Conservation (phyloP, 1,140 invertebrate genomes). For the Drosophila tsacasi region DNA sequence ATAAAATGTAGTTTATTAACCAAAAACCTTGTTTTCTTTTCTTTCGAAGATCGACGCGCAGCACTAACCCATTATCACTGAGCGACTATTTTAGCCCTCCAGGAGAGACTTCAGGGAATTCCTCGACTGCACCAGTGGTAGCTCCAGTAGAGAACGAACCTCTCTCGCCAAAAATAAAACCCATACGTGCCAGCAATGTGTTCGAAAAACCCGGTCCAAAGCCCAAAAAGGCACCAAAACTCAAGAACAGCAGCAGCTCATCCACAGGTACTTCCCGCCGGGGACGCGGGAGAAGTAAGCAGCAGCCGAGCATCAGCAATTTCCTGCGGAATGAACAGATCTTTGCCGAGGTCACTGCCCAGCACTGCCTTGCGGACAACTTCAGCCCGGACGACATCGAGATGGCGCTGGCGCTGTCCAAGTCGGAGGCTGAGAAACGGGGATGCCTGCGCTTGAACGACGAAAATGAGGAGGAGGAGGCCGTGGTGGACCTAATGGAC, state of each 20-base stretch:
- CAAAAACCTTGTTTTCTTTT: constrained; percentile 23
- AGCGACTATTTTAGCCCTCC: constrained; percentile 44
- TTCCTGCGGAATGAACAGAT: constrained; percentile 78
- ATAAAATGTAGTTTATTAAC: constrained; percentile 60
- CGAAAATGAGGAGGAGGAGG: constrained; percentile 26
- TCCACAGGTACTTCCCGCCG: neutral
- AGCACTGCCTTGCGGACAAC: constrained; percentile 76
- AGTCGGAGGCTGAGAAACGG: constrained; percentile 69
- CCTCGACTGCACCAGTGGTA: neutral
- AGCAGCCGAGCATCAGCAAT: constrained; percentile 72
- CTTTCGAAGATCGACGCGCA: constrained; percentile 54
- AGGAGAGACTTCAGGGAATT: constrained; percentile 1
- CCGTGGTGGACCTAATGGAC: constrained; percentile 51
- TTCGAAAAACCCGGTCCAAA: constrained; percentile 48
- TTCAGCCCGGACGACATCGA: constrained; percentile 80
- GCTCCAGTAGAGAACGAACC: neutral
- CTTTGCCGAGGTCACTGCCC: constrained; percentile 74
- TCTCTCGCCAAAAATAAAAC: constrained; percentile 41
- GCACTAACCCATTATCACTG: constrained; percentile 32
- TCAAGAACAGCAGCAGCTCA: constrained; percentile 27
- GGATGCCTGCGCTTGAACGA: constrained; percentile 35
- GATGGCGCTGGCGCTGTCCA: constrained; percentile 78
- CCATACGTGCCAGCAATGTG: constrained; percentile 48
- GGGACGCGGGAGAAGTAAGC: constrained; percentile 33
- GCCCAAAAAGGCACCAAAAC: constrained; percentile 72